These are phyloP conservation scores for Megamerina dolium DNA, from an alignment of 2,888 invertebrate genomes.

Conservation along the genomic window DNA sequence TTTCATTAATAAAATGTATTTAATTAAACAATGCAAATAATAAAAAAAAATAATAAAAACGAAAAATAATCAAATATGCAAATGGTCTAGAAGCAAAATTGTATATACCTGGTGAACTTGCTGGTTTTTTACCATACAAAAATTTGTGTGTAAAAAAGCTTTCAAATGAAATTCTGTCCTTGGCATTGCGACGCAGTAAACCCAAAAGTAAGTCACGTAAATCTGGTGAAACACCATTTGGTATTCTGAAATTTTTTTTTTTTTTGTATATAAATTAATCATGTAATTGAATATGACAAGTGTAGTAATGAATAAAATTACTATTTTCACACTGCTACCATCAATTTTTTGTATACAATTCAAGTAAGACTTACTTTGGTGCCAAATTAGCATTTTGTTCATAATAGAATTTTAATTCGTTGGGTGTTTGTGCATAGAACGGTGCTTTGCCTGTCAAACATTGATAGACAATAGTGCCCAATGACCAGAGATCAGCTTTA, in stretches of 20 bases:
- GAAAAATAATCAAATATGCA: not conserved
- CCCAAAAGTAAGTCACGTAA: conserved; percentile 80
- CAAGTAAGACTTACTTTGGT: conserved; percentile 67
- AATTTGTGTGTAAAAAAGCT: conserved; percentile 94
- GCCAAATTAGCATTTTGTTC: conserved; percentile 88
- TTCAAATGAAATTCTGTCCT: conserved; percentile 93
- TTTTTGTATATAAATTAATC: conserved; percentile 19
- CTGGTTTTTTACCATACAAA: conserved; percentile 61
- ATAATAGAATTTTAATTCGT: conserved; percentile 93
- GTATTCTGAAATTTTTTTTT: too few relatives aligned
- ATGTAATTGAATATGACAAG: conserved; percentile 6
- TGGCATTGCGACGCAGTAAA: conserved; percentile 84
- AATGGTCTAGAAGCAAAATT: not conserved
- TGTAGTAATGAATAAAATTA: conserved; percentile 13
- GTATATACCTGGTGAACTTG: conserved; percentile 44
- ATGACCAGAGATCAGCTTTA: conserved; percentile 98
- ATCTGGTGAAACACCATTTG: conserved; percentile 85
- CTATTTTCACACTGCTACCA: too few relatives aligned
- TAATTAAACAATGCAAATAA: conserved; percentile 1
- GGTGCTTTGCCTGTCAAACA: conserved; percentile 98
- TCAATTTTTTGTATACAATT: conserved; percentile 9
- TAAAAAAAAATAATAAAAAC: not conserved
- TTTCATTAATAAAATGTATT: not conserved
- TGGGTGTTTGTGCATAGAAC: conserved; percentile 96
- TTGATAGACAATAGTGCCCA: conserved; percentile 98